Evolutionary conservation across 2,888 invertebrate genomes (phyloP), one percentile per base, ranked within the genome.

Genomic region (Sphaeridia pumilis): DNA sequence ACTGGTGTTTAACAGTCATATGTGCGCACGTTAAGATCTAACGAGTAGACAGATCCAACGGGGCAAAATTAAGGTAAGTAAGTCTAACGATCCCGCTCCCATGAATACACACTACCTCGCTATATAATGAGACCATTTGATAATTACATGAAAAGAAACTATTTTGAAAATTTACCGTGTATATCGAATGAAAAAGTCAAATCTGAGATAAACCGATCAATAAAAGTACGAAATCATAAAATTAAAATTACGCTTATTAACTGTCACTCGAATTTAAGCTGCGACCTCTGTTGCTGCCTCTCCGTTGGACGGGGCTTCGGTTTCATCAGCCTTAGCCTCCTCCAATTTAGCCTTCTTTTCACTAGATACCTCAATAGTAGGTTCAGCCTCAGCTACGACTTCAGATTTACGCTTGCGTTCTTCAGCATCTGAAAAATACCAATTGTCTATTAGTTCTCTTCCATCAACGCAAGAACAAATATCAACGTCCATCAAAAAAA

Each of bases 321-420:
- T 44, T 35, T 56, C 59, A 38, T 59, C 63, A 47, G 59, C 51
- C 46, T 61, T 58, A n/a, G n/a, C n/a, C 49, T 63, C 63, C 34
- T 59, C 63, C 42, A 63, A 51, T 49, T 63, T 63, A n/a, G 63
- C 63, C 53, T 63, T 63, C 54, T 63, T 63, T 51, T 63, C 63
- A 54, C 60, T 56, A 42, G 52, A 56, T 27, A 58, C 57, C 46
- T 61, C 61, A 20, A 38, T 38, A 7, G 58, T 49, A 46, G 55
- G 56, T 26, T 59, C 57, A 12, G 55, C 47, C 17, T 56, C 54
- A 42, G 57, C 59, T 38, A 48, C 60, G 10, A 49, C 56, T 22
- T 59, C 60, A 34, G 58, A 55, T 54, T 63, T 63, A 41, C 63
- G 55, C 55, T 63, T 61, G 31, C 56, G 54, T 12, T 55, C n/a